phyloP scores from a whole-genome alignment of 1,140 invertebrate species.

The Odontomachus brunneus region DNA sequence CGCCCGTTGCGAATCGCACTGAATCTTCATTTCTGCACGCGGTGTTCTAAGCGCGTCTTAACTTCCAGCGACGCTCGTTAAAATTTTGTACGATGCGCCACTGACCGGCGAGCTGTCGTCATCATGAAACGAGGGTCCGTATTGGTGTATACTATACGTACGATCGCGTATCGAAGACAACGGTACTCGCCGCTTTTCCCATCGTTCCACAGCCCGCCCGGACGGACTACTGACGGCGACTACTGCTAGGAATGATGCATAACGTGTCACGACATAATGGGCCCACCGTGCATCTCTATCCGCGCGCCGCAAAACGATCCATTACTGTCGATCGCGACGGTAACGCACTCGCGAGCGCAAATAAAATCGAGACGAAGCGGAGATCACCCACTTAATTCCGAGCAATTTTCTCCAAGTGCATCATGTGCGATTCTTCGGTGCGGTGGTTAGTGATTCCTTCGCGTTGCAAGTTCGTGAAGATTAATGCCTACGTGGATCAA shows the following conservation, averaged over 20 bases:
- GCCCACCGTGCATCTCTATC: slow-evolving; percentile 74
- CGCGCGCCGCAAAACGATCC: slow-evolving; percentile 67
- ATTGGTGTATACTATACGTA: slow-evolving; percentile 56
- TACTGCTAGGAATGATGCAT: slow-evolving; percentile 78
- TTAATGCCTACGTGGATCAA: background rate
- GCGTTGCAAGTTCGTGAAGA: background rate
- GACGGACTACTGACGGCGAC: slow-evolving; percentile 74
- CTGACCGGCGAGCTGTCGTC: slow-evolving; percentile 76
- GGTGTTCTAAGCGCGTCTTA: background rate
- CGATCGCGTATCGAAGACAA: slow-evolving; percentile 69
- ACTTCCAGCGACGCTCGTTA: slow-evolving; percentile 4
- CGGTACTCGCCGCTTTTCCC: slow-evolving; percentile 80
- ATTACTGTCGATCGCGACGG: slow-evolving; percentile 66
- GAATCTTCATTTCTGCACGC: slow-evolving; percentile 4
- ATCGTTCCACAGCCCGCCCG: slow-evolving; percentile 76
- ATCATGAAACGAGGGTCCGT: slow-evolving; percentile 72
- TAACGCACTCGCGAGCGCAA: slow-evolving; percentile 55
- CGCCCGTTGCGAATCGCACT: slow-evolving; percentile 1
- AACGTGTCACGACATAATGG: slow-evolving; percentile 81
- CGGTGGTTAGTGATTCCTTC: background rate
- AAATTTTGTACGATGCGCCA: slow-evolving; percentile 66
- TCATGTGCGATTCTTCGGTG: background rate
- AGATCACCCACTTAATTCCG: background rate
- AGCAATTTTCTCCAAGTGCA: background rate
- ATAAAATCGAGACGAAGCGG: background rate